Percentiles rank a stretch among this genome's conserved stretches.
phyloP scores from a whole-genome alignment of 1,140 invertebrate genomes.

The Mercenaria mercenaria region DNA sequence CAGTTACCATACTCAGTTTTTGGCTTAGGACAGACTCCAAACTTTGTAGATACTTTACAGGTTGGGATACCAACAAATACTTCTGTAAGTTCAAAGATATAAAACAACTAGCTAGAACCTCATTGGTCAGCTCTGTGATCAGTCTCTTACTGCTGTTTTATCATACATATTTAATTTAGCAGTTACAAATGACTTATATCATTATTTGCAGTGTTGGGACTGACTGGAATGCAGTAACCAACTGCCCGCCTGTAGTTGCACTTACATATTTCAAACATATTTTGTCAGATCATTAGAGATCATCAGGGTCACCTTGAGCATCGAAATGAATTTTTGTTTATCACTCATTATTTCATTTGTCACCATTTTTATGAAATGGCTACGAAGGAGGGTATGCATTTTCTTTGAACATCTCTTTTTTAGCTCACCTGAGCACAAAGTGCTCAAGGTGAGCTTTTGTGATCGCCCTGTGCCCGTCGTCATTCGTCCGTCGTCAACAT shows the following conservation, averaged over 20 bases:
- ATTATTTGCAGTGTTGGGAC: not conserved
- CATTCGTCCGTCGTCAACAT: too few species aligned
- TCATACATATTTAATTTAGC: not conserved
- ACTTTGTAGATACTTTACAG: constrained; percentile 97
- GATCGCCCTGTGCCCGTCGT: not conserved
- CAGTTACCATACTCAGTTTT: constrained; percentile 98
- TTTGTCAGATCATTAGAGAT: too few species aligned
- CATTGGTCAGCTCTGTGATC: not conserved
- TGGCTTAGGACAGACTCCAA: constrained; percentile 97
- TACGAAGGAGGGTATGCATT: too few species aligned
- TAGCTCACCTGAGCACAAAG: not conserved
- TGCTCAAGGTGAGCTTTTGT: not conserved
- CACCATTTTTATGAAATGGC: too few species aligned
- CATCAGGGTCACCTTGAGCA: too few species aligned
- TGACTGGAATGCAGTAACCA: too few species aligned
- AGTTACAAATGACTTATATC: not conserved
- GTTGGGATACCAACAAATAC: constrained; percentile 90
- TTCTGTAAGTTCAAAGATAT: constrained; percentile 69
- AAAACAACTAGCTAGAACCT: too few species aligned
- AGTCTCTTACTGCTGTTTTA: not conserved
- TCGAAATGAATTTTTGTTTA: too few species aligned
- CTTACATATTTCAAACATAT: too few species aligned
- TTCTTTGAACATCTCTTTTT: too few species aligned
- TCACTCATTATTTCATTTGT: too few species aligned
- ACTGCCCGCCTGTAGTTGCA: too few species aligned